Evolutionary conservation across 2,888 invertebrate species (phyloP).

Genomic region (Orchesellides sinensis): DNA sequence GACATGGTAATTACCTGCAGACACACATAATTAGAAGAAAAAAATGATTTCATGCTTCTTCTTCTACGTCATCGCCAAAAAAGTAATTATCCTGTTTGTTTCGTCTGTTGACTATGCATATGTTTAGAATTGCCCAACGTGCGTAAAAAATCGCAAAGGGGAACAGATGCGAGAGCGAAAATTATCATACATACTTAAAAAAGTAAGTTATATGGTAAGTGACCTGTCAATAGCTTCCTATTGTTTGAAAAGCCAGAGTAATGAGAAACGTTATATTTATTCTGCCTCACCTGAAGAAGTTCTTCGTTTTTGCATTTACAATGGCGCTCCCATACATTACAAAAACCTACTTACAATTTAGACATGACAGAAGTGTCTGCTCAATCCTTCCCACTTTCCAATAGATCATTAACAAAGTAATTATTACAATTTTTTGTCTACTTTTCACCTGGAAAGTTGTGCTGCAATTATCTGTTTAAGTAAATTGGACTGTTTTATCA

Average conservation of each 20-base stretch:
- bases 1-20: slow-evolving; percentile 20
- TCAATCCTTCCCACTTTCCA: not conserved
- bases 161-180: slow-evolving; percentile 18
- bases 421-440: slow-evolving; percentile 10
- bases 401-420: slow-evolving; percentile 13
- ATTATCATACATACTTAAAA: not conserved
- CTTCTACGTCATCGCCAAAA: not conserved
- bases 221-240: slow-evolving; percentile 4
- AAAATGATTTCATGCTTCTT: slow-evolving; percentile 15
- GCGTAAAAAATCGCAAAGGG: slow-evolving; percentile 11
- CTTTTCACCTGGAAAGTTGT: too few species aligned
- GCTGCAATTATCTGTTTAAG: too few species aligned
- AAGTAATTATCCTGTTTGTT: slow-evolving; percentile 34
- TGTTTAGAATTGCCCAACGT: slow-evolving; percentile 1
- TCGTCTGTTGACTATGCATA: not conserved
- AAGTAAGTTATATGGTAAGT: slow-evolving; percentile 1
- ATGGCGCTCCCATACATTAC: not conserved
- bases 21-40: slow-evolving; percentile 20
- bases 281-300: not conserved
- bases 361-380: slow-evolving; percentile 20
- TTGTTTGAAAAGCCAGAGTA: slow-evolving; percentile 3
- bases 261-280: slow-evolving; percentile 25
- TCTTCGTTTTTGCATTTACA: not conserved
- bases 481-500: too few species aligned
- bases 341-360: not conserved